Conservation (phyloP, 2,888 invertebrate species). For the Ophioninae sp. region DNA sequence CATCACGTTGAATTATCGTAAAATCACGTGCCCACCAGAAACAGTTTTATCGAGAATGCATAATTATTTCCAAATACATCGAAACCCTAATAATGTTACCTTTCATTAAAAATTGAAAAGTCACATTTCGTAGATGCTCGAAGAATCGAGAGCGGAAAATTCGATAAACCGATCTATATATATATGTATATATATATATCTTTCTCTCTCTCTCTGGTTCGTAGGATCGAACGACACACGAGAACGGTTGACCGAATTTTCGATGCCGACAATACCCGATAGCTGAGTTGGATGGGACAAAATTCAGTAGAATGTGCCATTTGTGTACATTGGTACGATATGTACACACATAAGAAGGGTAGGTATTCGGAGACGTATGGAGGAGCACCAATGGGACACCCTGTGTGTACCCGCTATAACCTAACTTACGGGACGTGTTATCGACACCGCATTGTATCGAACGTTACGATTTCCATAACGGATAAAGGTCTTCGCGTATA, state of each 20-base stretch:
- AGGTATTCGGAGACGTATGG: slow-evolving; percentile 3
- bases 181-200: no score
- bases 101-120: no score
- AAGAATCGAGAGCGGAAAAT: no score
- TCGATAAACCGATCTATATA: no score
- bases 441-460: slow-evolving; percentile 47
- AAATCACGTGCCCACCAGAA: no score
- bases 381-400: neutral
- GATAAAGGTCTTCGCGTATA: slow-evolving; percentile 54
- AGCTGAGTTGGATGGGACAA: neutral
- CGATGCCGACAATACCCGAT: neutral
- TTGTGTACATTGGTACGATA: neutral
- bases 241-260: neutral
- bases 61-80: no score
- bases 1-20: no score
- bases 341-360: slow-evolving; percentile 11
- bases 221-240: neutral
- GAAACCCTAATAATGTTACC: no score
- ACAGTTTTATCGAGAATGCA: no score
- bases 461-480: slow-evolving; percentile 53
- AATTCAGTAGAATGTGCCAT: slow-evolving; percentile 2
- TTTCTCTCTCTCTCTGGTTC: no score
- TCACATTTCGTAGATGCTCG: no score
- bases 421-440: slow-evolving; percentile 38
- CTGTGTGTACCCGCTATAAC: slow-evolving; percentile 20